Evolutionary conservation across 2,113 vertebrate genomes (phyloP), one percentile per base, ranked within the genome.

Genomic region (Ursus arctos): DNA sequence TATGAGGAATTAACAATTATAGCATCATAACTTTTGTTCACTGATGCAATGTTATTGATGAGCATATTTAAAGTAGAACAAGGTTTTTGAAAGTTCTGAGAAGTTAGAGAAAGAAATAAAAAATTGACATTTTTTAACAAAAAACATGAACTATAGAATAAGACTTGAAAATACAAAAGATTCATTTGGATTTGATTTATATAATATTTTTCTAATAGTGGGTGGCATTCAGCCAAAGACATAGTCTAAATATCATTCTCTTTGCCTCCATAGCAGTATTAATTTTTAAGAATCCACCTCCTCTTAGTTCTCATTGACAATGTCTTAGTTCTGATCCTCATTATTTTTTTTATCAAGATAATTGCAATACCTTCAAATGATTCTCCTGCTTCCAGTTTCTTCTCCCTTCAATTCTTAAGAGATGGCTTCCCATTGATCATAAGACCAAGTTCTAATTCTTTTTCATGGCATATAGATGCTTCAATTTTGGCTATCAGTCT

Each of bases 41-140:
- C 59, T 93, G 47, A 81, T 47, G 69, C 19, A 74, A 91, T 94
- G 11, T 80, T 95, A 91, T 55, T 33, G 2, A 85, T 81, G 31
- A 90, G 61, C 9, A 95, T 28, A 93, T 33, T 86, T 90, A 71
- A 74, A 57, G 33, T n/a, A 94, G 43, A 49, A 33, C 0, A 88
- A 93, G 43, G 0, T 11, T 91, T 74, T 36, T 16, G 88, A 26
- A 82, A 81, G 43, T 96, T 94, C 55, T 91, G 43, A 81, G 22
- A 76, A 81, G 22, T 19, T 95, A n/a, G 13, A 88, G 6, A 88
- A 89, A 51, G 28, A 96, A 89, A 86, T 89, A 18, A 72, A 74
- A 31, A 89, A 59, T 21, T 95, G 67, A 80, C 49, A 96, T 89
- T 94, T 92, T 95, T 91, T 77, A 59, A 82, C n/a, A 89, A 82